phyloP scores from a whole-genome alignment of 2,113 vertebrate species.

The Larimichthys crocea region DNA sequence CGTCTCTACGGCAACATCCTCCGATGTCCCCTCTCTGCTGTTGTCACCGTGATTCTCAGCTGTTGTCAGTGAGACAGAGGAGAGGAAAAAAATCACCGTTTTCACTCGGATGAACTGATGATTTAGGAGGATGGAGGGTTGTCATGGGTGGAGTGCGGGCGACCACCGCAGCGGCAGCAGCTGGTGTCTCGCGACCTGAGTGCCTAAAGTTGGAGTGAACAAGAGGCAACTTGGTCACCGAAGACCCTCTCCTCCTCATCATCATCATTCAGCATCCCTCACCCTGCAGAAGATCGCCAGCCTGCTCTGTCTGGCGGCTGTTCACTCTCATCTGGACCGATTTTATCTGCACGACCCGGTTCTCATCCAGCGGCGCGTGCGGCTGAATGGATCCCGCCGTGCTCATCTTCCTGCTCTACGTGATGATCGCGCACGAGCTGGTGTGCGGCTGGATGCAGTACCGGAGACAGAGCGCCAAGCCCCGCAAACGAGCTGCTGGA shows the following conservation, averaged over 20 bases:
- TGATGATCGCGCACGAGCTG: slow-evolving; percentile 91
- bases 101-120: neutral
- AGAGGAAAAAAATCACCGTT: neutral
- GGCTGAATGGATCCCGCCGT: slow-evolving; percentile 88
- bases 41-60: slow-evolving; percentile 41
- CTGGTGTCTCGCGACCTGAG: slow-evolving; percentile 17
- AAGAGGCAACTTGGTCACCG: slow-evolving; percentile 22
- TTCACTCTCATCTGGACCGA: neutral
- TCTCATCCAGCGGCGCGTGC: slow-evolving; percentile 24
- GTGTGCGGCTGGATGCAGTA: slow-evolving; percentile 92
- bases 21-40: slow-evolving; percentile 48
- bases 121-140: slow-evolving; percentile 11
- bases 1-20: slow-evolving; percentile 84
- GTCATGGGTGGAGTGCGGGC: slow-evolving; percentile 30
- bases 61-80: slow-evolving; percentile 28
- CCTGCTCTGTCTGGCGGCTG: neutral
- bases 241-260: neutral
- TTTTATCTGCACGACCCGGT: neutral
- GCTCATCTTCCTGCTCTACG: slow-evolving; percentile 91
- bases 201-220: slow-evolving; percentile 49
- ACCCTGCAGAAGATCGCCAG: neutral
- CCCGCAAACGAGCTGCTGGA: slow-evolving; percentile 80
- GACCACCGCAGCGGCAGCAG: neutral
- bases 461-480: slow-evolving; percentile 86
- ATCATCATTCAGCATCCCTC: neutral